These are phyloP conservation scores for Beaufortia kweichowensis DNA, from an alignment of 2,113 vertebrate genomes.

Conservation along the genomic window DNA sequence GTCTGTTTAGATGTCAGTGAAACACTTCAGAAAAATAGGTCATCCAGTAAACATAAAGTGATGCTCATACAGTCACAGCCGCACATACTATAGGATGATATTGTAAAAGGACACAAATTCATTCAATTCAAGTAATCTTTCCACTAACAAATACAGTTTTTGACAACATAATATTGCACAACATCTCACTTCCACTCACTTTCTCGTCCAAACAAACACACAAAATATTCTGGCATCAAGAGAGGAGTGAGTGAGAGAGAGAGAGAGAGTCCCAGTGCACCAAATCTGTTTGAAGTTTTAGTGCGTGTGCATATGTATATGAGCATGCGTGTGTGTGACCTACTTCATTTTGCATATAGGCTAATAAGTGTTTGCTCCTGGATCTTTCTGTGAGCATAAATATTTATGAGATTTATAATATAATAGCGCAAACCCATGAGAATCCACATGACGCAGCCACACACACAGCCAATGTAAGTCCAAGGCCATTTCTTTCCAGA, in stretches of 20 bases:
- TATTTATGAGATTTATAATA: constrained; percentile 56
- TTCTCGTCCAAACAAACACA: too few relatives aligned
- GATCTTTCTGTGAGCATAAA: constrained; percentile 46
- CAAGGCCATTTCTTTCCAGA: constrained; percentile 30
- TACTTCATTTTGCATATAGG: constrained; percentile 55
- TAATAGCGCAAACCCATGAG: constrained; percentile 36
- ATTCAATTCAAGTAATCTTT: too few relatives aligned
- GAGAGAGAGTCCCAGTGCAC: constrained; percentile 4
- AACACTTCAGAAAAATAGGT: neutral
- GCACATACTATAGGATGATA: too few relatives aligned
- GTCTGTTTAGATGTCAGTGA: neutral
- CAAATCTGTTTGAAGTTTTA: constrained; percentile 38
- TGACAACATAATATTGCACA: too few relatives aligned
- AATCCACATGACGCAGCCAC: constrained; percentile 1
- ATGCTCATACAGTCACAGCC: too few relatives aligned
- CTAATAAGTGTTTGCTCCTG: constrained; percentile 50
- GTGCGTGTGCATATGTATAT: constrained; percentile 6
- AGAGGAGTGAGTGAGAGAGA: neutral
- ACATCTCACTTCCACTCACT: too few relatives aligned
- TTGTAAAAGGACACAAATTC: too few relatives aligned
- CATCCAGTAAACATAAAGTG: neutral
- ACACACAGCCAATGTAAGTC: constrained; percentile 33
- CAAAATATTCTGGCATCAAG: neutral
- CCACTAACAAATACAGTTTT: too few relatives aligned
- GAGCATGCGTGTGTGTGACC: constrained; percentile 33